A percentile compares a stretch with the other conserved stretches of the same genome.
phyloP scores from a whole-genome alignment of 37 sponge, comb jelly and placozoan genomes.

The Geodia barretti region DNA sequence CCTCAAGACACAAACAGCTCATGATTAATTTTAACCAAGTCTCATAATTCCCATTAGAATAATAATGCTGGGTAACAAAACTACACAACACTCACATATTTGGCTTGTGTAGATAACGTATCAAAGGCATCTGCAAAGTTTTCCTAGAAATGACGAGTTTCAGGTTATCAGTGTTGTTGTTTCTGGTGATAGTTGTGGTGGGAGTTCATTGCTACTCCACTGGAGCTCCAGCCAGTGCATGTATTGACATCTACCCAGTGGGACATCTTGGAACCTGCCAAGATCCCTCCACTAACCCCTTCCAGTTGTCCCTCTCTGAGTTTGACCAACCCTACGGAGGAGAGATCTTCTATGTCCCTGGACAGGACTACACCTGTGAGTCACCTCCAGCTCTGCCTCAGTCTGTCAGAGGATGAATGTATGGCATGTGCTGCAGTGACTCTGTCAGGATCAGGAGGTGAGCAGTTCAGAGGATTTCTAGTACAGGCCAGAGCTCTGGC shows the following conservation, averaged over 20 bases:
- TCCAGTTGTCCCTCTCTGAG: conserved; percentile 12
- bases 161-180: no score
- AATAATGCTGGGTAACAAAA: no score
- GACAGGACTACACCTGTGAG: conserved; percentile 1
- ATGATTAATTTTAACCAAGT: no score
- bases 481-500: conserved; percentile 19
- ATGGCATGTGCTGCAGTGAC: not conserved
- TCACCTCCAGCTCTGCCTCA: no score
- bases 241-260: conserved; percentile 10
- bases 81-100: no score
- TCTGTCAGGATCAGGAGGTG: conserved; percentile 2
- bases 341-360: conserved; percentile 3
- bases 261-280: conserved; percentile 8
- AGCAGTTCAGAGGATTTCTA: conserved; percentile 22
- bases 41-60: no score
- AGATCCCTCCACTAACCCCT: not conserved
- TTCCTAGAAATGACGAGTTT: no score
- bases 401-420: no score
- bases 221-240: conserved; percentile 8
- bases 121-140: no score
- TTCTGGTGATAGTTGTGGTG: not conserved
- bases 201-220: not conserved
- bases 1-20: no score
- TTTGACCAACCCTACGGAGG: not conserved
- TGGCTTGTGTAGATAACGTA: no score